Conservation (phyloP, 2,888 invertebrate genomes). For the Acrobasis suavella region DNA sequence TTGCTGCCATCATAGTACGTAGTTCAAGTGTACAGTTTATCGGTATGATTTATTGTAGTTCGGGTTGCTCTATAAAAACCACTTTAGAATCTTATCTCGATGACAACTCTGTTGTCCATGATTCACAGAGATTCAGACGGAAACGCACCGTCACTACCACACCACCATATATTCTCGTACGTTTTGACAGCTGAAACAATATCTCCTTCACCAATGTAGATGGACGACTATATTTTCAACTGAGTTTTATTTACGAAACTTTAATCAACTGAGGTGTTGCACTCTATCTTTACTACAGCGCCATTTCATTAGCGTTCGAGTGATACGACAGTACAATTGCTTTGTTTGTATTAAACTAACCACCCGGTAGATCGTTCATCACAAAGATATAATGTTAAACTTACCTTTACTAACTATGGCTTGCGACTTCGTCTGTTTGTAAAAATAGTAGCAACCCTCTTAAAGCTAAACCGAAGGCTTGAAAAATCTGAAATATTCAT, state of each 20-base stretch:
- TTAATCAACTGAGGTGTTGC: constrained; percentile 10
- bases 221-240: constrained; percentile 15
- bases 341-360: not conserved
- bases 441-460: no score
- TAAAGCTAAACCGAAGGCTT: no score
- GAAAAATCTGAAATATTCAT: no score
- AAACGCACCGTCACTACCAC: constrained; percentile 7
- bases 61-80: no score
- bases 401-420: no score
- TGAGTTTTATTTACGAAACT: constrained; percentile 6
- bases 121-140: constrained; percentile 5
- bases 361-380: not conserved
- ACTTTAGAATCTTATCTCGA: not conserved
- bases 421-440: no score
- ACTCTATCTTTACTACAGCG: constrained; percentile 1
- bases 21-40: no score
- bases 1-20: no score
- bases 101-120: constrained; percentile 7
- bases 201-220: not conserved
- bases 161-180: not conserved
- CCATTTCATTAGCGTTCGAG: not conserved
- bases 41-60: no score
- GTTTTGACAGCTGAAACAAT: constrained; percentile 15
- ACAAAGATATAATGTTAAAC: constrained; percentile 21
- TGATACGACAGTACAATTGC: not conserved